Base-by-base conservation (phyloP, 1,140 invertebrate genomes). In the Zeugodacus cucurbitae region DNA sequence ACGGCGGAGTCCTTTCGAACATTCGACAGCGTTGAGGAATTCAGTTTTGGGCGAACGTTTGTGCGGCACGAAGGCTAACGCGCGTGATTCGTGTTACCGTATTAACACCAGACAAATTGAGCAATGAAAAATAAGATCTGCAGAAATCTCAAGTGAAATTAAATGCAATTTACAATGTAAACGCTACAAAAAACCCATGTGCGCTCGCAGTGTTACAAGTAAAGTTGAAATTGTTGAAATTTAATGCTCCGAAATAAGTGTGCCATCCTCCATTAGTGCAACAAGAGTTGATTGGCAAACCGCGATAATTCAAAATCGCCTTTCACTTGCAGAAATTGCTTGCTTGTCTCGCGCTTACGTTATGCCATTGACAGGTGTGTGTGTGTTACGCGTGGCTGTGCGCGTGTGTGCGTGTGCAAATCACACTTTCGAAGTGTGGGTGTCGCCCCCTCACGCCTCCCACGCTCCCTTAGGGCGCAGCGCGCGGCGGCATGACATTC, bases 21-120 rank as follows among this genome's bases (percentile, higher is more conserved):
- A 74, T 74, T 87, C 64, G 17, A 6, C n/a, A n/a, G 20, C 37
- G 86, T 44, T 82, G 44, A 54, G 22, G 32, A 41, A 5, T 74
- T 92, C 90, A 92, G 91, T 92, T 92, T 92, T 92, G 91, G 91
- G 91, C 90, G 91, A 91, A 91, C 91, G 91, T 91, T 92, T 91
- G 91, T 91, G 91, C 91, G 91, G 91, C 91, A 92, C 91, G 91
- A 90, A 91, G 91, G 91, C 90, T 90, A 89, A 90, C 90, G 91
- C 91, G 91, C 91, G 91, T 91, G 91, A 90, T 89, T 90, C 91
- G 91, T 89, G 90, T 91, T 26, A 10, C 59, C 59, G n/a, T 87
- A 62, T 87, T 20, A 26, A 87, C 62, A 88, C 62, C 62, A 58
- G 44, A 58, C n/a, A 58, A 58, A 57, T 57, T 57, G 14, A 86